Evolutionary conservation across 2,888 invertebrate genomes (phyloP).

Genomic region (Drosophila subquinaria): DNA sequence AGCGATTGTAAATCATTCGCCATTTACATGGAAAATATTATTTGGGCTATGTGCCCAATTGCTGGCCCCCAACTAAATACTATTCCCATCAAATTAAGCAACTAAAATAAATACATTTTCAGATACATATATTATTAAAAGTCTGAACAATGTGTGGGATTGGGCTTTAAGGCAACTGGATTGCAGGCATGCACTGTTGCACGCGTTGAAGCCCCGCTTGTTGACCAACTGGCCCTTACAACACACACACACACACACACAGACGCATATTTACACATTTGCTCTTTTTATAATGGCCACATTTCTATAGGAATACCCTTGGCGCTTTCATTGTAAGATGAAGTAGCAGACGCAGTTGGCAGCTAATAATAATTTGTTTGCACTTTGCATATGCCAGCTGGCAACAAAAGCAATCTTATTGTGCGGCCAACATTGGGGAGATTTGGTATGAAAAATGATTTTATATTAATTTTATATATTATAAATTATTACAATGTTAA

Average conservation of each 20-base stretch:
- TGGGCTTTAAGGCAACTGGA: constrained; percentile 32
- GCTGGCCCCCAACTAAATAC: constrained; percentile 22
- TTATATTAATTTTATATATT: background rate
- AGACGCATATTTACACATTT: constrained; percentile 27
- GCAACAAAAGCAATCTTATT: constrained; percentile 41
- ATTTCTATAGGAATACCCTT: constrained; percentile 73
- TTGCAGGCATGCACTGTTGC: constrained; percentile 50
- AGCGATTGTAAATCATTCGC: constrained; percentile 70
- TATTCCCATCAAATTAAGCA: constrained; percentile 15
- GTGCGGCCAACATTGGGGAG: constrained; percentile 10
- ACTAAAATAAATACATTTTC: background rate
- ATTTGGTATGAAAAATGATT: background rate
- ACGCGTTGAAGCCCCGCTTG: constrained; percentile 60
- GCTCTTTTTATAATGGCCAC: constrained; percentile 35
- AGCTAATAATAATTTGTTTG: constrained; percentile 80
- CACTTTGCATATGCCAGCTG: constrained; percentile 78
- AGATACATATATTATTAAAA: constrained; percentile 1
- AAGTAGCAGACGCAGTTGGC: constrained; percentile 73
- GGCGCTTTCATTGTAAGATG: constrained; percentile 71
- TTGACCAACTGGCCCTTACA: constrained; percentile 42
- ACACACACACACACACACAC: constrained; percentile 2
- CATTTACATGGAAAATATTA: constrained; percentile 58
- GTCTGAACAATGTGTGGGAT: constrained; percentile 11
- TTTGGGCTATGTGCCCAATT: constrained; percentile 63
- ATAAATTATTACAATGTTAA: background rate